These are phyloP conservation scores for Bothrops jararaca DNA, from an alignment of 2,113 vertebrate species.

Conservation along the genomic window DNA sequence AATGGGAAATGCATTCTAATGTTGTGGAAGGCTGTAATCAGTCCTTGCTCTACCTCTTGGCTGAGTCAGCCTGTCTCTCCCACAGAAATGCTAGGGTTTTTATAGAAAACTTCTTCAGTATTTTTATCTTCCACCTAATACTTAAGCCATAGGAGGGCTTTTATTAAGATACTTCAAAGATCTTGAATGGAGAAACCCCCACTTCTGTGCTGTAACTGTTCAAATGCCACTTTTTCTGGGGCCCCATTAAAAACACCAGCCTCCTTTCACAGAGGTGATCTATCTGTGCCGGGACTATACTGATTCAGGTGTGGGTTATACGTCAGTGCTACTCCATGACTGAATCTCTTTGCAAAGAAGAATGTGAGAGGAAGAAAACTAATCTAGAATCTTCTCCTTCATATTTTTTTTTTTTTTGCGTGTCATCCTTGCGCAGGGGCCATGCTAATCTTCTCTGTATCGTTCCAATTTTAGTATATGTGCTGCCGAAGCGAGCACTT, in stretches of 20 bases:
- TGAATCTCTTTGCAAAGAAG: background rate
- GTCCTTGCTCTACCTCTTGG: background rate
- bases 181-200: background rate
- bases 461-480: too few relatives aligned
- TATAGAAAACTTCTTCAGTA: background rate
- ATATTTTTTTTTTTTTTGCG: too few relatives aligned
- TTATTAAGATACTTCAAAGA: background rate
- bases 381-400: background rate
- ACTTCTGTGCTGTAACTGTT: background rate
- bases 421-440: too few relatives aligned
- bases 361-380: background rate
- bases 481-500: too few relatives aligned
- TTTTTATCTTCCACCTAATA: background rate
- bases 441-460: too few relatives aligned
- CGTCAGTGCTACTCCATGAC: background rate
- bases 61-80: background rate
- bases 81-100: background rate
- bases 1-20: background rate
- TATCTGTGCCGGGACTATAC: background rate
- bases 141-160: background rate
- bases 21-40: background rate
- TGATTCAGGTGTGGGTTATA: background rate
- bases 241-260: background rate
- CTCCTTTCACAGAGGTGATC: background rate
- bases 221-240: background rate